Evolutionary conservation across 1,140 invertebrate species (phyloP).

Genomic region (Sinella curviseta): DNA sequence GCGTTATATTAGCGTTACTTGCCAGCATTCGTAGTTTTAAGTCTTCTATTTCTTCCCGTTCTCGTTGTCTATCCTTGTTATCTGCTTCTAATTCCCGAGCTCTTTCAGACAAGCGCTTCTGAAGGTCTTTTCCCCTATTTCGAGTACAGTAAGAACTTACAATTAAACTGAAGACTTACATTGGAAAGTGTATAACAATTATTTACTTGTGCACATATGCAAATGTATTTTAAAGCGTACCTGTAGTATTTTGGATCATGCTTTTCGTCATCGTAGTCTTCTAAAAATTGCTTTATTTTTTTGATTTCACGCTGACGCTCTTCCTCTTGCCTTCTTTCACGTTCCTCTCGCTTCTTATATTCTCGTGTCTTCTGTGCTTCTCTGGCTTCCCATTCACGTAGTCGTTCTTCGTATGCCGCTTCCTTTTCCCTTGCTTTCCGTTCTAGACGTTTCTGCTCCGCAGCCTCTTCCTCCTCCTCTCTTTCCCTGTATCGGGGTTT

Average conservation of each 20-base stretch:
- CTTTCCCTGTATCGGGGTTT: conserved; percentile 64
- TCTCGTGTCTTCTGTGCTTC: conserved; percentile 92
- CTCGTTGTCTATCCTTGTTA: conserved; percentile 81
- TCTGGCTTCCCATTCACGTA: conserved; percentile 85
- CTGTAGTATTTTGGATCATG: conserved; percentile 97
- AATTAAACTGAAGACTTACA: background rate
- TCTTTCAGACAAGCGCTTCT: conserved; percentile 81
- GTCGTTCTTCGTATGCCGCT: conserved; percentile 79
- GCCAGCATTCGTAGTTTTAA: conserved; percentile 79
- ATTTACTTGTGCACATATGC: too few relatives aligned
- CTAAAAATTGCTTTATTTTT: conserved; percentile 92
- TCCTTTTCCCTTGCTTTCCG: conserved; percentile 90
- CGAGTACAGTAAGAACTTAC: background rate
- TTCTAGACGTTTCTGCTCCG: conserved; percentile 85
- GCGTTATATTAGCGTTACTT: conserved; percentile 67
- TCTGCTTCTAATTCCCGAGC: conserved; percentile 90
- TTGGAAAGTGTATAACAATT: too few relatives aligned
- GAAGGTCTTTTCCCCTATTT: conserved; percentile 78
- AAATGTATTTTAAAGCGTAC: conserved; percentile 57
- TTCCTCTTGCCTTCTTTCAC: conserved; percentile 78
- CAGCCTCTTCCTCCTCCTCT: conserved; percentile 86
- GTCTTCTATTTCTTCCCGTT: conserved; percentile 89
- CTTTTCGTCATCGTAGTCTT: conserved; percentile 97
- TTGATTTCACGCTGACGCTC: conserved; percentile 87
- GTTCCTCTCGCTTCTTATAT: conserved; percentile 84